Conservation (phyloP, 2,888 invertebrate genomes). For the Acrobasis suavella region DNA sequence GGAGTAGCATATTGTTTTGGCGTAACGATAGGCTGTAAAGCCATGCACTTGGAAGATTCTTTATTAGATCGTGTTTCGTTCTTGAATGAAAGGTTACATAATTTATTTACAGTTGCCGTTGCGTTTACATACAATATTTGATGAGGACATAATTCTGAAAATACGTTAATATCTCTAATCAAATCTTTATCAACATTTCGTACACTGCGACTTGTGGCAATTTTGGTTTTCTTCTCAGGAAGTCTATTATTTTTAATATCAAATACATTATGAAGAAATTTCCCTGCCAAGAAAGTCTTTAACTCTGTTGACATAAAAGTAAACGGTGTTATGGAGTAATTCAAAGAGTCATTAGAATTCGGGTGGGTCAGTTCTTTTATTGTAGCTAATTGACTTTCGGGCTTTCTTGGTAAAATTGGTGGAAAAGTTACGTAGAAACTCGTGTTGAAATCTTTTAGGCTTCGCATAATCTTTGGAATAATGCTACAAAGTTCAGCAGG, state of each 20-base stretch:
- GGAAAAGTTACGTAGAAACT: slow-evolving; percentile 27
- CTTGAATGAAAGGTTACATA: background rate
- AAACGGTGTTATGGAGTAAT: slow-evolving; percentile 26
- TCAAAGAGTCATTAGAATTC: slow-evolving; percentile 30
- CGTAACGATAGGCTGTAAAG: slow-evolving; percentile 39
- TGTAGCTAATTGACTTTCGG: slow-evolving; percentile 41
- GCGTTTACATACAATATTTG: slow-evolving; percentile 5
- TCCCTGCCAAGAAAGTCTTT: slow-evolving; percentile 35
- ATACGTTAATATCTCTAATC: background rate
- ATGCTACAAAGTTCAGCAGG: slow-evolving; percentile 70
- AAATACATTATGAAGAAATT: slow-evolving; percentile 28
- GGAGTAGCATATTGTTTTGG: slow-evolving; percentile 28
- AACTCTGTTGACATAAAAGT: slow-evolving; percentile 32
- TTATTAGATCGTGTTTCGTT: background rate
- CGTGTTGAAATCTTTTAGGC: slow-evolving; percentile 41
- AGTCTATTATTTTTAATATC: background rate
- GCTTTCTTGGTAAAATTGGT: slow-evolving; percentile 34
- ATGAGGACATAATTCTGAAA: background rate
- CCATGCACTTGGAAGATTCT: slow-evolving; percentile 33
- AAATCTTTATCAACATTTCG: background rate
- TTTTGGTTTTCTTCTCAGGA: background rate
- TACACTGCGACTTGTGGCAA: background rate
- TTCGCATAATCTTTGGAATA: slow-evolving; percentile 58
- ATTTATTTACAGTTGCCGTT: background rate
- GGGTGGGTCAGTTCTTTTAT: slow-evolving; percentile 41